Base-by-base conservation (phyloP, 2,888 invertebrate species). In the Antitype chi region DNA sequence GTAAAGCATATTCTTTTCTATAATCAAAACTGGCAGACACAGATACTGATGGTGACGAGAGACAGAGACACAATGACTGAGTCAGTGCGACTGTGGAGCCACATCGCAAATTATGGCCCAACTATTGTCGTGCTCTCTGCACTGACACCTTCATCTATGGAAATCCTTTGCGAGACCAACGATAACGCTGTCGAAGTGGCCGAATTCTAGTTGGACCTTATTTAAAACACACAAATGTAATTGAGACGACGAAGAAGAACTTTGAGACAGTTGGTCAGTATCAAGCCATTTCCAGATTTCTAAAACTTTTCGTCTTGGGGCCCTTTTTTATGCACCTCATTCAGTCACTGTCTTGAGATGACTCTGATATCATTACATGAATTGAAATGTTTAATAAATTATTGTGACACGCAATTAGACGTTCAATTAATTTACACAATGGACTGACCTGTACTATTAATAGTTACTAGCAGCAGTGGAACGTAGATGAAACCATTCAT, bases 351-450 rank as follows among this genome's bases (percentile, higher is more conserved):
- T 1, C 20, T 59, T 28, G 20, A 11, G 28, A 60, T 60, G 60
- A 11, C 17, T n/a, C 15, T 11, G 64, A 43, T 43, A 17, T 25
- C 2, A 25, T 70, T 23, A 1, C 20, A 20, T 59, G 2, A 25
- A 15, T 25, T 69, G 7, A 28, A 70, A 64, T n/a, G 23, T 47
- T 64, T 47, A 23, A 47, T 20, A n/a, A 28, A n/a, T 32, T 32
- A 32, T 49, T 66, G 8, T 32, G 47, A 17, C 49, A 38, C 20
- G 67, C 38, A 25, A 38, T 49, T 32, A 32, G 23, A 20, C 20
- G n/a, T 32, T 32, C 70, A 49, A 66, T 71, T 67, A 38, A 71
- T 67, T 67, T 25, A 20, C 67, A 13, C 32, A 71, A 60, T 17
- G 6, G 23, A 60, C 60, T 43, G 59, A 43, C 15, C 32, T 53